phyloP scores from a whole-genome alignment of 2,797 vertebrate species.

The Microctenopoma steveboyesi region DNA sequence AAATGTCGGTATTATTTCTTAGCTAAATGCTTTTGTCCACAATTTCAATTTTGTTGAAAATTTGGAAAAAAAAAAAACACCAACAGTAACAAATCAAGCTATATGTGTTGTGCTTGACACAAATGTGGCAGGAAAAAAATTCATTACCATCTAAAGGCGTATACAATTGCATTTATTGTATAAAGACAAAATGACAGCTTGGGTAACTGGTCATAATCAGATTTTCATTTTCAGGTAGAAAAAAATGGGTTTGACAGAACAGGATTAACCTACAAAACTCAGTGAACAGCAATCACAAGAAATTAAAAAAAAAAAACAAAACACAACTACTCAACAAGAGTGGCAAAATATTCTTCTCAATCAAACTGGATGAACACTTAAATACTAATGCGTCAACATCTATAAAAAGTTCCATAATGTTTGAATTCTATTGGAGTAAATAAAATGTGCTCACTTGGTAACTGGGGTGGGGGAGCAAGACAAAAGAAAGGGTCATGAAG shows the following conservation, averaged over 20 bases:
- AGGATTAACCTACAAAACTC: conserved; percentile 61
- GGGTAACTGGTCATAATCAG: conserved; percentile 65
- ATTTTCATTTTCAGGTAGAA: conserved; percentile 73
- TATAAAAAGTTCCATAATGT: conserved; percentile 62
- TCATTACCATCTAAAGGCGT: conserved; percentile 40
- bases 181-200: conserved; percentile 77
- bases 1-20: not conserved
- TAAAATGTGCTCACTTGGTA: conserved; percentile 57
- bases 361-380: conserved; percentile 65
- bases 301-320: conserved; percentile 44
- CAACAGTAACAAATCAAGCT: conserved; percentile 6
- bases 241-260: conserved; percentile 58
- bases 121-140: not conserved
- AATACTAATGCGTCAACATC: conserved; percentile 77
- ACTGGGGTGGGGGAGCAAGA: conserved; percentile 48
- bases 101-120: conserved; percentile 30
- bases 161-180: conserved; percentile 81
- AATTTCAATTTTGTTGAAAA: conserved; percentile 33
- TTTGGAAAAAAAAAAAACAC: conserved; percentile 30
- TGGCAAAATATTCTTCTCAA: conserved; percentile 65
- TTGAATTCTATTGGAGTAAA: conserved; percentile 61
- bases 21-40: conserved; percentile 9
- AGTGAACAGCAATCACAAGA: conserved; percentile 68
- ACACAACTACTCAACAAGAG: conserved; percentile 64
- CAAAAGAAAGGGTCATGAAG: conserved; percentile 21